Evolutionary conservation across 2,888 invertebrate genomes (phyloP).

Genomic region (Euzetes globulus): DNA sequence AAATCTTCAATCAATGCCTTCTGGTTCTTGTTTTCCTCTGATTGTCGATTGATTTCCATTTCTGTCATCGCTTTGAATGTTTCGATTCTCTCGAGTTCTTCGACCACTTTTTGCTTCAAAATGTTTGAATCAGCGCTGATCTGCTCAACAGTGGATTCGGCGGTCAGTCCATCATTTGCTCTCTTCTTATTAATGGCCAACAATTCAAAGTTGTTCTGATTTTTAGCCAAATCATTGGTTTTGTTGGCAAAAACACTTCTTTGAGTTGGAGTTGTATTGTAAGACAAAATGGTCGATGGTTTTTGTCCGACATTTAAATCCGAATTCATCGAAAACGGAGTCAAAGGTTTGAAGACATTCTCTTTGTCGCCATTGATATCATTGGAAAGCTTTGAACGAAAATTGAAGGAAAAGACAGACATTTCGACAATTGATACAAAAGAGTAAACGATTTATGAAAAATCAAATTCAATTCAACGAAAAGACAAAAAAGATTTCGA

Average conservation of each 20-base stretch:
- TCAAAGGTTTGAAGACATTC: neutral
- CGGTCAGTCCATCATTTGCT: neutral
- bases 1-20: neutral
- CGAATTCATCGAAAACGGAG: neutral
- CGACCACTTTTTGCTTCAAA: neutral
- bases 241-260: neutral
- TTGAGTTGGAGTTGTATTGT: neutral
- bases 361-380: neutral
- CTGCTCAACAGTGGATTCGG: neutral
- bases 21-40: neutral
- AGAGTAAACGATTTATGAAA: too few relatives aligned
- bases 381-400: too few relatives aligned
- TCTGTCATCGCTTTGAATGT: neutral
- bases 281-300: too few relatives aligned
- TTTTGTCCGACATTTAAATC: neutral
- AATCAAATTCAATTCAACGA: too few relatives aligned
- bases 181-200: too few relatives aligned
- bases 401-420: too few relatives aligned
- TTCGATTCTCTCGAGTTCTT: neutral
- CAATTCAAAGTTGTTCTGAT: neutral
- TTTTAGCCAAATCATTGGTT: neutral
- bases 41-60: neutral
- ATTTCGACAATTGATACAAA: too few relatives aligned
- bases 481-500: too few relatives aligned
- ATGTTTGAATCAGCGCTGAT: neutral